Evolutionary conservation across 2,113 vertebrate genomes (phyloP).

Genomic region (Otolemur garnettii): DNA sequence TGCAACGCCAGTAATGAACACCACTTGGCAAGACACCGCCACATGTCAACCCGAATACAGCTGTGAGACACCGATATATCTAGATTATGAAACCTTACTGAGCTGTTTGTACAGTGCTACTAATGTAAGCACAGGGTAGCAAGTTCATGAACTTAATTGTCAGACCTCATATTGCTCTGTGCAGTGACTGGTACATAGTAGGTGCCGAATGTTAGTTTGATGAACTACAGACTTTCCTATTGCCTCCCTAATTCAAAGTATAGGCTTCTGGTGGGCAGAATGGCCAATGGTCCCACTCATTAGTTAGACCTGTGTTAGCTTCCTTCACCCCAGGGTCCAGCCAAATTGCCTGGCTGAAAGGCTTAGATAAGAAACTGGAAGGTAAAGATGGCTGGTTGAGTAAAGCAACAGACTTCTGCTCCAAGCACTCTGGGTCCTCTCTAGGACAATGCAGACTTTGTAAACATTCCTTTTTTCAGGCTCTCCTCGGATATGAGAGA

Average conservation of each 20-base stretch:
- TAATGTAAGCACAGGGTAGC: too few relatives aligned
- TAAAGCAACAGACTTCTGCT: background rate
- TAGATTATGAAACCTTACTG: too few relatives aligned
- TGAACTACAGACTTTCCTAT: background rate
- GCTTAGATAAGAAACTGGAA: background rate
- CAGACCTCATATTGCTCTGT: background rate
- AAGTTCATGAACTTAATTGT: too few relatives aligned
- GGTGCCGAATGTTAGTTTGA: background rate
- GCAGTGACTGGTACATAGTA: background rate
- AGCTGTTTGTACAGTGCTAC: too few relatives aligned
- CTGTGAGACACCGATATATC: too few relatives aligned
- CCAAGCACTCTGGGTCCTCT: background rate
- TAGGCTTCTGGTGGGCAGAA: background rate
- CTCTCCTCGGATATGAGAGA: background rate
- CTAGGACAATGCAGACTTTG: background rate
- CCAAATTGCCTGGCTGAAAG: background rate
- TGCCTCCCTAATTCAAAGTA: background rate
- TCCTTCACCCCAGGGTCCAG: background rate
- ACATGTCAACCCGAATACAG: too few relatives aligned
- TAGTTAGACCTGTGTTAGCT: background rate
- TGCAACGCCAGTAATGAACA: too few relatives aligned
- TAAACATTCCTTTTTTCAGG: background rate
- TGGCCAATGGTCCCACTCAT: background rate
- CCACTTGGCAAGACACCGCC: too few relatives aligned
- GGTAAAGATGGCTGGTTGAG: background rate